A percentile compares a stretch with the other conserved stretches of the same genome.
Evolutionary conservation across 30 jellyfish, hydroid and myxozoan genomes (phyloP).

Genomic region (Rhopilema esculentum): DNA sequence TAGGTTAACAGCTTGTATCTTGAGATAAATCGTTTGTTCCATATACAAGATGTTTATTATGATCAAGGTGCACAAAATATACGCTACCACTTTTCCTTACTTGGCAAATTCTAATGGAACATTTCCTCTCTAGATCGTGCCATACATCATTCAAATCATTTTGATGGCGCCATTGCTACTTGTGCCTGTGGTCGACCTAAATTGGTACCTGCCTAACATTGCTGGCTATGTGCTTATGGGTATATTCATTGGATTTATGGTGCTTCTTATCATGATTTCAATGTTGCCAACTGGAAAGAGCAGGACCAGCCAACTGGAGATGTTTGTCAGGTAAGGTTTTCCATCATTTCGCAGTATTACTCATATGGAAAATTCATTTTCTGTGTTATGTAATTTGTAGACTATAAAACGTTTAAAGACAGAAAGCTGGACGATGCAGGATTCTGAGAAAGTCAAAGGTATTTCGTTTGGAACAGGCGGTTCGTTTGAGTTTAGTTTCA

Average conservation of each 20-base stretch:
- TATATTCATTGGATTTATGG: slow-evolving; percentile 39
- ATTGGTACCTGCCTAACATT: not conserved
- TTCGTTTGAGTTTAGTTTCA: too few relatives aligned
- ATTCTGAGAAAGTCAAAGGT: too few relatives aligned
- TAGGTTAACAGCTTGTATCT: too few relatives aligned
- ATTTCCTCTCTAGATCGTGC: slow-evolving; percentile 47
- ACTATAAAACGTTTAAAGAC: too few relatives aligned
- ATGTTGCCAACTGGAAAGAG: slow-evolving; percentile 73
- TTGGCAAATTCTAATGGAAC: not conserved
- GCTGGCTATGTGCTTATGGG: slow-evolving; percentile 45
- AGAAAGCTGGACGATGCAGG: too few relatives aligned
- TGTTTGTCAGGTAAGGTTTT: slow-evolving; percentile 58
- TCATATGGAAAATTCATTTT: not conserved
- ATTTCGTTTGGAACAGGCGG: too few relatives aligned
- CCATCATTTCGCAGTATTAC: not conserved
- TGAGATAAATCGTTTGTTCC: too few relatives aligned
- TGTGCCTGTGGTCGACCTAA: slow-evolving; percentile 44
- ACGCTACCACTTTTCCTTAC: too few relatives aligned
- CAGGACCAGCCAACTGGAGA: slow-evolving; percentile 47
- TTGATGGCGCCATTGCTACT: slow-evolving; percentile 63
- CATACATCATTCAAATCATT: slow-evolving; percentile 47
- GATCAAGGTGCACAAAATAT: too few relatives aligned
- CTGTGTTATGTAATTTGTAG: too few relatives aligned
- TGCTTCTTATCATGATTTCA: slow-evolving; percentile 29
- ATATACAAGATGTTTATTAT: too few relatives aligned